Conservation (phyloP, 1,140 invertebrate genomes). For the Drosophila micromelanica region DNA sequence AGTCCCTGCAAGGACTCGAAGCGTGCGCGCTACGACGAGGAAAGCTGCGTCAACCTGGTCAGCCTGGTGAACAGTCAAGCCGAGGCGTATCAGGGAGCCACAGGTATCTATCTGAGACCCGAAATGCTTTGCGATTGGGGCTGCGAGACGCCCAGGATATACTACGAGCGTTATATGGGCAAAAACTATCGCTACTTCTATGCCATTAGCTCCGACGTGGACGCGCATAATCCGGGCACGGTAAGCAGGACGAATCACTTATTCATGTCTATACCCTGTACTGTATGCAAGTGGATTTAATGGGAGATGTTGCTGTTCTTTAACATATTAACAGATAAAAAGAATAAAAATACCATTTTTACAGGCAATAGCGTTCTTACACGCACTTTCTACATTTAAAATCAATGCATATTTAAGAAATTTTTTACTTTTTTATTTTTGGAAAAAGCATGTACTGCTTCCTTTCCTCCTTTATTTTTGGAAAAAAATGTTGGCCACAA, state of each 20-base stretch:
- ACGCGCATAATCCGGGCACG: constrained; percentile 91
- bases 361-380: too few relatives aligned
- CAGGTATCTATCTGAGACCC: constrained; percentile 87
- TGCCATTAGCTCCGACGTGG: constrained; percentile 94
- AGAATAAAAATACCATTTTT: too few relatives aligned
- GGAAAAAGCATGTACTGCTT: too few relatives aligned
- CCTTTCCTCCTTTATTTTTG: too few relatives aligned
- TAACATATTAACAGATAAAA: too few relatives aligned
- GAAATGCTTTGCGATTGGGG: constrained; percentile 90
- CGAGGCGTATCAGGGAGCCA: constrained; percentile 85
- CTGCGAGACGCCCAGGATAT: constrained; percentile 93
- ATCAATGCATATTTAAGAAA: too few relatives aligned
- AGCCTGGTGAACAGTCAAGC: constrained; percentile 85
- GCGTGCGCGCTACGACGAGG: constrained; percentile 33
- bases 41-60: constrained; percentile 84
- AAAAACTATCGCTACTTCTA: constrained; percentile 93
- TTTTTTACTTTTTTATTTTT: too few relatives aligned
- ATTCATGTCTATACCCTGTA: too few relatives aligned
- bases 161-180: constrained; percentile 87
- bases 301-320: too few relatives aligned
- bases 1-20: constrained; percentile 20
- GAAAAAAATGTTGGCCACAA: too few relatives aligned
- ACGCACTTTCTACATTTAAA: too few relatives aligned
- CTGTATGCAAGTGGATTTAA: too few relatives aligned
- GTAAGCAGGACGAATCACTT: constrained; percentile 85